These are phyloP conservation scores for Myotis findleyi DNA, from an alignment of 2,797 vertebrate species.

Conservation along the genomic window DNA sequence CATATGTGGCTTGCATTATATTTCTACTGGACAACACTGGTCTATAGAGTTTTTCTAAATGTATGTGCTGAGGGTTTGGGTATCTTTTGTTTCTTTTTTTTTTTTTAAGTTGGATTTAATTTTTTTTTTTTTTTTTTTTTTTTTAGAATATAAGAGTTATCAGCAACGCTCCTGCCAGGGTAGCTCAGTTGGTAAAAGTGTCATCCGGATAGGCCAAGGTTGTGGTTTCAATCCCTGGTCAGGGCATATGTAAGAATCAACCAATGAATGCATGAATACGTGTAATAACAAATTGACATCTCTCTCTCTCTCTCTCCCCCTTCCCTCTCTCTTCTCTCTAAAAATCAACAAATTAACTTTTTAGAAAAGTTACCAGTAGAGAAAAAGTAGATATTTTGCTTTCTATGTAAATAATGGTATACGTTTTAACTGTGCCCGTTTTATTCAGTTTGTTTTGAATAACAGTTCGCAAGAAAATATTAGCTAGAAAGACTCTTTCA, in stretches of 20 bases:
- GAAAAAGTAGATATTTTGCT: not conserved
- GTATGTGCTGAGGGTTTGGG: not conserved
- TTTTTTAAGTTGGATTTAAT: not conserved
- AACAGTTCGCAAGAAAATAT: not conserved
- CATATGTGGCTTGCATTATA: not conserved
- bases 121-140: too few relatives aligned
- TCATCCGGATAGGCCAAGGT: not conserved
- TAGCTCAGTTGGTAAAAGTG: not conserved
- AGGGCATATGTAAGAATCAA: not conserved
- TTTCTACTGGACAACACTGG: not conserved
- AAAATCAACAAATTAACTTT: not conserved
- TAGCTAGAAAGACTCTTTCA: not conserved
- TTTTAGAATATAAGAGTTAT: not conserved
- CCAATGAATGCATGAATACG: not conserved
- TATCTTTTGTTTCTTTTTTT: not conserved
- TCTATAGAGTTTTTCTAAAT: not conserved
- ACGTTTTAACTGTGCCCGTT: not conserved
- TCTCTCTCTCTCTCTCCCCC: not conserved
- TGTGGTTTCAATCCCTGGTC: not conserved
- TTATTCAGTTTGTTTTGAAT: not conserved
- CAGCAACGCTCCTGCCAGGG: not conserved
- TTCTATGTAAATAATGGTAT: conserved; percentile 1
- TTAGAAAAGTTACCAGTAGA: not conserved
- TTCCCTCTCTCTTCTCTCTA: not conserved
- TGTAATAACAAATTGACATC: not conserved